These are phyloP conservation scores for Drosophila subobscura DNA, from an alignment of 1,140 invertebrate genomes.

Conservation along the genomic window DNA sequence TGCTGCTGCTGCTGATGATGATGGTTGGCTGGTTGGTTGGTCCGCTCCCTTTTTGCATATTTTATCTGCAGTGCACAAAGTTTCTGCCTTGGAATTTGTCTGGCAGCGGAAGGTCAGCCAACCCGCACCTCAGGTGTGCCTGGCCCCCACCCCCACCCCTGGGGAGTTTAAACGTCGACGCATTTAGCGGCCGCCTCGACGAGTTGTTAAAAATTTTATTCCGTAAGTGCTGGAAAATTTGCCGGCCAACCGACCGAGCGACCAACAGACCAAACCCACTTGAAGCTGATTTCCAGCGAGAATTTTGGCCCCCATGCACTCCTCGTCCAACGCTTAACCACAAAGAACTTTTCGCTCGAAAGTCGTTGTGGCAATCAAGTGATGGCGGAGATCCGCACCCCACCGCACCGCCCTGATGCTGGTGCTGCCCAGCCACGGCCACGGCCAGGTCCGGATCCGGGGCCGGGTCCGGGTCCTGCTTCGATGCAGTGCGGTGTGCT, in stretches of 20 bases:
- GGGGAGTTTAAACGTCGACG: slow-evolving; percentile 73
- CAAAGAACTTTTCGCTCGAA: slow-evolving; percentile 73
- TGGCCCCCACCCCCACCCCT: not conserved
- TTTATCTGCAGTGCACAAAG: slow-evolving; percentile 52
- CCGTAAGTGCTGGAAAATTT: slow-evolving; percentile 76
- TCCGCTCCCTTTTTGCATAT: slow-evolving; percentile 55
- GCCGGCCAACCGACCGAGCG: slow-evolving; percentile 16
- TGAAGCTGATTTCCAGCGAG: slow-evolving; percentile 51
- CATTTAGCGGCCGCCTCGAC: slow-evolving; percentile 74
- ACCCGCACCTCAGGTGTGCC: slow-evolving; percentile 25
- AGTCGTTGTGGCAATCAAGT: slow-evolving; percentile 75
- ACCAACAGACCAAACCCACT: slow-evolving; percentile 32
- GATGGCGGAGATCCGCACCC: slow-evolving; percentile 11
- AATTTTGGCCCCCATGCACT: slow-evolving; percentile 22
- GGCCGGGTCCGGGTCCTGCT: not conserved
- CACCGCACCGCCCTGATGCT: no score
- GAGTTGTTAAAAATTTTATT: slow-evolving; percentile 80
- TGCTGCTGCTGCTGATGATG: slow-evolving; percentile 22
- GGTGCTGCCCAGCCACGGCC: no score
- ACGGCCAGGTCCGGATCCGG: no score
- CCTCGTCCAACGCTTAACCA: slow-evolving; percentile 43
- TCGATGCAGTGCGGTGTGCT: not conserved
- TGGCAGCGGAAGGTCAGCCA: slow-evolving; percentile 16
- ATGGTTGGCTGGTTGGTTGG: not conserved
- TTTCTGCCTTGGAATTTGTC: slow-evolving; percentile 25